Evolutionary conservation across 2,113 vertebrate species (phyloP).

Genomic region (Microcebus griseorufus): DNA sequence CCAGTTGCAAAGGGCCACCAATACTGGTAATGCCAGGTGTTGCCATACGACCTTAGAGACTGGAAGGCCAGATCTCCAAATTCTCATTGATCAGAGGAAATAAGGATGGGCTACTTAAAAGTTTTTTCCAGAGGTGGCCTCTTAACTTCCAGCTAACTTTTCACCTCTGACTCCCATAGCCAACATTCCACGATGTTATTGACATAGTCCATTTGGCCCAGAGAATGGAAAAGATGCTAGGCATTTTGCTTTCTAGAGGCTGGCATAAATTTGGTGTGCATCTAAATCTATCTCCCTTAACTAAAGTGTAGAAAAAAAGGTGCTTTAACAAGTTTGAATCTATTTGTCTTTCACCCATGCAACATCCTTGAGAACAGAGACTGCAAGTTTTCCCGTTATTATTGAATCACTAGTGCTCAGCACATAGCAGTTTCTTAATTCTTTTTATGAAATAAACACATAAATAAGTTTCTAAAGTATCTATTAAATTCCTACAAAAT

Average conservation of each 20-base stretch:
- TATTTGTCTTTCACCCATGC: background rate
- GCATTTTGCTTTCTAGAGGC: background rate
- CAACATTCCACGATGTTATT: constrained; percentile 33
- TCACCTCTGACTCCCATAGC: constrained; percentile 31
- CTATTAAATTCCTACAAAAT: background rate
- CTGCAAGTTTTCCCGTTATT: background rate
- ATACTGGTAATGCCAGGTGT: background rate
- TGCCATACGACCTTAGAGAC: background rate
- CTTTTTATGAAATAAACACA: background rate
- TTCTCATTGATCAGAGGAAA: background rate
- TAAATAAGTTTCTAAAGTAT: background rate
- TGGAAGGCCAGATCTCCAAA: background rate
- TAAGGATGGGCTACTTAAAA: background rate
- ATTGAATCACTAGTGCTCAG: background rate
- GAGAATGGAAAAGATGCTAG: constrained; percentile 20
- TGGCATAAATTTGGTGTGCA: background rate
- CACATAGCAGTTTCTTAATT: background rate
- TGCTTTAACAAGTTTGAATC: background rate
- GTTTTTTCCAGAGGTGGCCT: background rate
- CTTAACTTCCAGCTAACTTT: constrained; percentile 30
- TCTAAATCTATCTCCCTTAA: background rate
- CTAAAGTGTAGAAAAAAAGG: background rate
- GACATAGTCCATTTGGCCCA: constrained; percentile 5
- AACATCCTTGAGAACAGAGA: background rate
- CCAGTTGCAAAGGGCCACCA: background rate